Evolutionary conservation across 1,140 invertebrate genomes (phyloP).

Genomic region (Zeugodacus cucurbitae): DNA sequence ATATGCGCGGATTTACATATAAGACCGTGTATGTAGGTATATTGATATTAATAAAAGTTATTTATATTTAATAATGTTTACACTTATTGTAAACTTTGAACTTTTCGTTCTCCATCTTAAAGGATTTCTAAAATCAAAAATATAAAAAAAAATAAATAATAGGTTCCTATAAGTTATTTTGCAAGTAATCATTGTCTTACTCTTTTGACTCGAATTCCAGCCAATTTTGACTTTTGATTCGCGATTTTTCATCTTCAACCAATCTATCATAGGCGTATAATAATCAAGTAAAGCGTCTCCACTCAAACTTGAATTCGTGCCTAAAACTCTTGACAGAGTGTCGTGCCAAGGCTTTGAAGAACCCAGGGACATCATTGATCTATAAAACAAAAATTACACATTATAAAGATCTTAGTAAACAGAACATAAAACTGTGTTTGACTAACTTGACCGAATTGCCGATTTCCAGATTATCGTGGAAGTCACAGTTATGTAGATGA

Average conservation of each 20-base stretch:
- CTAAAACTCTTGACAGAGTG: constrained; percentile 68
- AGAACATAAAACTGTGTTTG: background rate
- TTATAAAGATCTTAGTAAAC: background rate
- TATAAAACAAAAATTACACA: constrained; percentile 19
- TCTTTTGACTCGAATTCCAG: constrained; percentile 55
- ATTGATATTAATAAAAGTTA: background rate
- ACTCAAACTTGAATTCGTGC: constrained; percentile 67
- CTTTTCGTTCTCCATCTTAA: background rate
- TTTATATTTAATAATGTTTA: background rate
- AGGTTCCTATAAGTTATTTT: background rate
- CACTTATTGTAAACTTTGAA: background rate
- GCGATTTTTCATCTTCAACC: constrained; percentile 59
- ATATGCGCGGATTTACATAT: too few species aligned
- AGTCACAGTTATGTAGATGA: constrained; percentile 72
- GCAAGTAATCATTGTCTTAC: constrained; percentile 46
- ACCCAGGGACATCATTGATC: constrained; percentile 70
- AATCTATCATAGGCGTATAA: constrained; percentile 63
- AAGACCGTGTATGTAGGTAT: too few species aligned
- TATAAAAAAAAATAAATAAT: background rate
- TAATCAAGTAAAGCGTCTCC: constrained; percentile 63
- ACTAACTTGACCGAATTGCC: constrained; percentile 66
- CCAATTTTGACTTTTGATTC: constrained; percentile 54
- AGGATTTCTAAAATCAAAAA: background rate
- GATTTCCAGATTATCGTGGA: constrained; percentile 67
- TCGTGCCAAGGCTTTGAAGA: constrained; percentile 71